phyloP scores from a whole-genome alignment of 64 coral and sea anemone genomes.

The Orbicella faveolata region DNA sequence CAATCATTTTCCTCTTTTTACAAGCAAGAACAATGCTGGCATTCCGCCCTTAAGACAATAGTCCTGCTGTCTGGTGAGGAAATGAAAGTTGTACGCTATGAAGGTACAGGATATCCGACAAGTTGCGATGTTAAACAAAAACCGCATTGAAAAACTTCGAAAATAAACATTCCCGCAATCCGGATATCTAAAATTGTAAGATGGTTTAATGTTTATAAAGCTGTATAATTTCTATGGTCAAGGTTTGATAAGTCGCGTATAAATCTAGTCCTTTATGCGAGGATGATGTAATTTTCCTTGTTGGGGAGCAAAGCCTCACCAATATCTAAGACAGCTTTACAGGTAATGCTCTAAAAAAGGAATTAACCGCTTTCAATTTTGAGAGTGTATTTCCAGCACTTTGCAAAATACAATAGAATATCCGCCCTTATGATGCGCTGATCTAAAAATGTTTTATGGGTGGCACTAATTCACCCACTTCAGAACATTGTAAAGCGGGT shows the following conservation, averaged over 20 bases:
- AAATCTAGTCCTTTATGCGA: too few relatives aligned
- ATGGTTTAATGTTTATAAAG: neutral
- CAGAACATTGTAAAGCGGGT: neutral
- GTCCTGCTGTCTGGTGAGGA: neutral
- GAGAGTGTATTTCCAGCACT: too few relatives aligned
- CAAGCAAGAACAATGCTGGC: constrained; percentile 25
- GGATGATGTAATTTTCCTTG: too few relatives aligned
- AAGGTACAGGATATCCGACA: constrained; percentile 24
- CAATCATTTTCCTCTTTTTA: constrained; percentile 16
- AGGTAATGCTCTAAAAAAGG: too few relatives aligned
- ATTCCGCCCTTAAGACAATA: constrained; percentile 18
- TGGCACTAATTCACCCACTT: neutral
- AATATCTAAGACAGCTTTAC: too few relatives aligned
- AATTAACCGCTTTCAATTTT: too few relatives aligned
- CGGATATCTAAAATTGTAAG: neutral
- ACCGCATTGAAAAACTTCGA: neutral
- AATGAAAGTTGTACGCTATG: constrained; percentile 11
- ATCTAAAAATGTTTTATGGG: neutral
- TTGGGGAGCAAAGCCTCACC: too few relatives aligned
- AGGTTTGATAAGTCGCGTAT: neutral
- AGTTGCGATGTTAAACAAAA: neutral
- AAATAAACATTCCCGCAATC: neutral
- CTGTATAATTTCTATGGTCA: neutral
- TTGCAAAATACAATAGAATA: too few relatives aligned
- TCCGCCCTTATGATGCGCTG: too few relatives aligned